A percentile compares a stretch with the other conserved stretches of the same genome.
These are phyloP conservation scores for Dascyllus trimaculatus DNA, from an alignment of 2,113 vertebrate species.

Conservation along the genomic window DNA sequence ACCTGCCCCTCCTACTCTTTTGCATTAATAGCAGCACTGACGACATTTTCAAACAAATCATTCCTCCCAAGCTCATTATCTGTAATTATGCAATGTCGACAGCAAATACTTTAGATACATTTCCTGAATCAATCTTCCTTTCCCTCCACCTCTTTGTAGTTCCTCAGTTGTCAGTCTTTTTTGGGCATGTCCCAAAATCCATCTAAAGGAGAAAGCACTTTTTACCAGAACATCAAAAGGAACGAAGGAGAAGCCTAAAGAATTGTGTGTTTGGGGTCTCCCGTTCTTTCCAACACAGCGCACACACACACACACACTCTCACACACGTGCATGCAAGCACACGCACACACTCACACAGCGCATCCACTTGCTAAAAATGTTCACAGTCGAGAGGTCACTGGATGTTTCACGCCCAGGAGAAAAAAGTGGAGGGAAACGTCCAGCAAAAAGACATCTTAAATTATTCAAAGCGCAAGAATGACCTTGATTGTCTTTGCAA, in stretches of 20 bases:
- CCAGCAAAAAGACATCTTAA: slow-evolving; percentile 62
- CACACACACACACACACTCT: slow-evolving; percentile 15
- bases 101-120: slow-evolving; percentile 4
- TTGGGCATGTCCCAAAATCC: slow-evolving; percentile 33
- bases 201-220: slow-evolving; percentile 9
- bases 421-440: slow-evolving; percentile 40
- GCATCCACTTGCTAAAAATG: slow-evolving; percentile 20
- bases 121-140: not conserved
- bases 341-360: not conserved
- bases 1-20: slow-evolving; percentile 8
- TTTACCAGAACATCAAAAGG: slow-evolving; percentile 12
- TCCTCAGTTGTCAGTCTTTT: slow-evolving; percentile 19
- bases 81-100: slow-evolving; percentile 32
- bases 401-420: slow-evolving; percentile 40
- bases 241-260: slow-evolving; percentile 7
- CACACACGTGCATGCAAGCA: not conserved
- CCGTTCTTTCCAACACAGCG: slow-evolving; percentile 1
- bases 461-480: slow-evolving; percentile 68
- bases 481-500: slow-evolving; percentile 78
- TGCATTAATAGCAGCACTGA: slow-evolving; percentile 33
- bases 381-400: slow-evolving; percentile 52
- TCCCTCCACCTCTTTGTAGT: slow-evolving; percentile 14
- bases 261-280: slow-evolving; percentile 22
- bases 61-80: slow-evolving; percentile 34
- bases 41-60: slow-evolving; percentile 33